phyloP scores from a whole-genome alignment of 2,888 invertebrate species.

The Aleiodes alternator region DNA sequence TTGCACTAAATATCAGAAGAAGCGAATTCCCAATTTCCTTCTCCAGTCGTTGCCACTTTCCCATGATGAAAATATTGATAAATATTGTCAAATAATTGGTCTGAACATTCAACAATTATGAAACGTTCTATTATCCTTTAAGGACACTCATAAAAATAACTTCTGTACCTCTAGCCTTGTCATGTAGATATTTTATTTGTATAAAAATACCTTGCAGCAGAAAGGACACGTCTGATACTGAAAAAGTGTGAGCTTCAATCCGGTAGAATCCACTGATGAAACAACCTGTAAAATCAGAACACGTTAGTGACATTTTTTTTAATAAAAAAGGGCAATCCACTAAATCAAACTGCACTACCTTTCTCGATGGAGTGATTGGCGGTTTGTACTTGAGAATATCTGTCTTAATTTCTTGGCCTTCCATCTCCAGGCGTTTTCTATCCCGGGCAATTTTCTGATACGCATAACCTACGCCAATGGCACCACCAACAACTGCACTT shows the following conservation, averaged over 20 bases:
- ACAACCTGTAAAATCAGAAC: slow-evolving; percentile 77
- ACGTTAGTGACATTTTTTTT: neutral
- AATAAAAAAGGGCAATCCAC: slow-evolving; percentile 1
- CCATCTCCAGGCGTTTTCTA: slow-evolving; percentile 74
- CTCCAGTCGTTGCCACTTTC: too few relatives aligned
- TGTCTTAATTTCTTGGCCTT: slow-evolving; percentile 71
- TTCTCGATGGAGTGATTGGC: slow-evolving; percentile 75
- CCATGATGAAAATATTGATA: too few relatives aligned
- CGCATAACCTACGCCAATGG: slow-evolving; percentile 77
- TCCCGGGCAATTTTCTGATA: slow-evolving; percentile 74
- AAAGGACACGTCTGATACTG: slow-evolving; percentile 99
- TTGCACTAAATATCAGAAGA: too few relatives aligned
- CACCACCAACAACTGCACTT: slow-evolving; percentile 79
- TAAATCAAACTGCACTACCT: slow-evolving; percentile 68
- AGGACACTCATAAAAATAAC: too few relatives aligned
- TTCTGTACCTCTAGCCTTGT: too few relatives aligned
- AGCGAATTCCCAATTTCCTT: too few relatives aligned
- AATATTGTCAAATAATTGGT: too few relatives aligned
- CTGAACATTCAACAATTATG: too few relatives aligned
- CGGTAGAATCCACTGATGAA: slow-evolving; percentile 81
- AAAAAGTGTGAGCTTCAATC: slow-evolving; percentile 90
- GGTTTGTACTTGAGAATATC: slow-evolving; percentile 75
- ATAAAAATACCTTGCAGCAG: slow-evolving; percentile 88
- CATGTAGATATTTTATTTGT: too few relatives aligned
- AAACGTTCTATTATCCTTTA: too few relatives aligned